Evolutionary conservation across 2,888 invertebrate species (phyloP).

Genomic region (Meteorus colon): DNA sequence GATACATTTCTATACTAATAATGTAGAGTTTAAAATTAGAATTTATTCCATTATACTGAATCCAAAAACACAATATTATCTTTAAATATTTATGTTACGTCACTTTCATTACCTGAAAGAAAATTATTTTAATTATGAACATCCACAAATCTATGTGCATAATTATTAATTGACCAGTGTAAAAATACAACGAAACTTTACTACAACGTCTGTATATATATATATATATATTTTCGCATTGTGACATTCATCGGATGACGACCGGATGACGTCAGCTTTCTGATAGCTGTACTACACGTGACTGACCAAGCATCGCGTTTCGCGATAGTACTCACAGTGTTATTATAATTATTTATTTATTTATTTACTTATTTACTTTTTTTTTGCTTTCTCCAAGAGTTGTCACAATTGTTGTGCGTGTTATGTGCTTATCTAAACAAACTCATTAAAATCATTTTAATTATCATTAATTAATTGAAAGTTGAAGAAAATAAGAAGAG

Average conservation of each 20-base stretch:
- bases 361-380: background rate
- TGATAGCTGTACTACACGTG: conserved; percentile 40
- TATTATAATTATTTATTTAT: conserved; percentile 27
- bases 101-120: no score
- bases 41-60: no score
- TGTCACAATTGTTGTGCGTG: background rate
- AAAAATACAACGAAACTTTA: background rate
- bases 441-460: background rate
- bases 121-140: background rate
- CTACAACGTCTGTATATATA: background rate
- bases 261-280: conserved; percentile 44
- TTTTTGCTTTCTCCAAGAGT: background rate
- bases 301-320: conserved; percentile 34
- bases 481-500: no score
- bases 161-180: background rate
- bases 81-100: no score
- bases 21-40: no score
- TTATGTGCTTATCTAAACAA: background rate
- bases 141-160: background rate
- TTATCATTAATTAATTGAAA: conserved; percentile 1
- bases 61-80: no score
- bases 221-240: background rate
- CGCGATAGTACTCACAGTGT: conserved; percentile 1
- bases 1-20: no score
- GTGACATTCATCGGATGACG: conserved; percentile 42